These are phyloP conservation scores for Zhengitettix transpicula DNA, from an alignment of 2,888 invertebrate species.

Conservation along the genomic window DNA sequence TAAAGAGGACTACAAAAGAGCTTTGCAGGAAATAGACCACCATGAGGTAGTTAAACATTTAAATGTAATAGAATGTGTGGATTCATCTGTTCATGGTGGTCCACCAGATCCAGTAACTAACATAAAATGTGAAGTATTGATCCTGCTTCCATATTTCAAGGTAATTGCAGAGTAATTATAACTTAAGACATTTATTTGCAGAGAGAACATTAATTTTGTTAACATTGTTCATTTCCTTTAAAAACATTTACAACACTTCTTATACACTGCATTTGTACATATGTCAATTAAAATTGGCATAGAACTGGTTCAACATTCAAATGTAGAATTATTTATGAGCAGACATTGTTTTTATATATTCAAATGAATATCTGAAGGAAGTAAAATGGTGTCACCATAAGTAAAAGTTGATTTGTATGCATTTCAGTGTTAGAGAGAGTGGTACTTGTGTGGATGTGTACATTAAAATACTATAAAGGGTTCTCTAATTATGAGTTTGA, in stretches of 20 bases:
- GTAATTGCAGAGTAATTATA: slow-evolving; percentile 22
- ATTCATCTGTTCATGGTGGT: slow-evolving; percentile 42
- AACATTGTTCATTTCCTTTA: not conserved
- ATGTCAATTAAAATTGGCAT: too few relatives aligned
- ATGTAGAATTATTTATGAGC: too few relatives aligned
- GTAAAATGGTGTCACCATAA: too few relatives aligned
- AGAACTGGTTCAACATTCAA: too few relatives aligned
- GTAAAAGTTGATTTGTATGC: too few relatives aligned
- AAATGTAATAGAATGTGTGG: slow-evolving; percentile 55
- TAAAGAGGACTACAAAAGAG: slow-evolving; percentile 53
- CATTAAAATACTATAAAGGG: too few relatives aligned
- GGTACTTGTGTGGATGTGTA: too few relatives aligned
- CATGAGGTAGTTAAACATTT: slow-evolving; percentile 52
- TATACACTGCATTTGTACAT: not conserved
- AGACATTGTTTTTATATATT: too few relatives aligned
- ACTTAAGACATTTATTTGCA: not conserved
- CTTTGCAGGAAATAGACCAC: slow-evolving; percentile 55
- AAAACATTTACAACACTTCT: not conserved
- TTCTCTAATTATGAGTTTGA: too few relatives aligned
- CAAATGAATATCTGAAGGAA: too few relatives aligned
- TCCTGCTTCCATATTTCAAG: slow-evolving; percentile 58
- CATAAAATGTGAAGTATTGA: slow-evolving; percentile 50
- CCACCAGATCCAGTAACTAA: slow-evolving; percentile 44
- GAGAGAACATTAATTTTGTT: not conserved
- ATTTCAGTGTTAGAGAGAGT: too few relatives aligned